Percentiles rank a stretch among this genome's conserved stretches.
Evolutionary conservation across 2,888 invertebrate genomes (phyloP).

Genomic region (Eubasilissa splendida): DNA sequence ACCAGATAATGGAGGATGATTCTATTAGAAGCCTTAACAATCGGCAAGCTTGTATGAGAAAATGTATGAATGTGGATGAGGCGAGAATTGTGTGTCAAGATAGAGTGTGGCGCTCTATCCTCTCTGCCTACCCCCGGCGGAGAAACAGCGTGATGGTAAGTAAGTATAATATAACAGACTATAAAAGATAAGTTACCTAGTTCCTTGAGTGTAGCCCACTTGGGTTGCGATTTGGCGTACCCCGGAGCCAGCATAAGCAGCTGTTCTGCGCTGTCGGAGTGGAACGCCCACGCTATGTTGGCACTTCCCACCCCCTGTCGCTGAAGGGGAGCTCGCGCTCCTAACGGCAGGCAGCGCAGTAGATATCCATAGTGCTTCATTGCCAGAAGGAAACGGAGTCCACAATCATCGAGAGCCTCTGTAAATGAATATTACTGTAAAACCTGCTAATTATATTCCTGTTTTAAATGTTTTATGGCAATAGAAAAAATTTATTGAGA

Average conservation of each 20-base stretch:
- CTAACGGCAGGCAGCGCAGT: slow-evolving; percentile 91
- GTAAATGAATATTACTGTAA: slow-evolving; percentile 40
- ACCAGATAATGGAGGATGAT: too few relatives aligned
- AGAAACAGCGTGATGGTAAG: too few relatives aligned
- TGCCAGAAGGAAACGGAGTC: slow-evolving; percentile 93
- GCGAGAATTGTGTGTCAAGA: too few relatives aligned
- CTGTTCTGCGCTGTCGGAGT: slow-evolving; percentile 98
- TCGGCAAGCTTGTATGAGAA: too few relatives aligned
- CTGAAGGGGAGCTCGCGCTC: slow-evolving; percentile 89
- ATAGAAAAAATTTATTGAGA: not conserved
- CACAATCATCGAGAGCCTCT: slow-evolving; percentile 97
- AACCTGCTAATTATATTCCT: not conserved
- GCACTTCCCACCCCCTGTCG: slow-evolving; percentile 90
- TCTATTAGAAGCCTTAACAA: too few relatives aligned
- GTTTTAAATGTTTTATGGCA: not conserved
- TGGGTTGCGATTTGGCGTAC: slow-evolving; percentile 86
- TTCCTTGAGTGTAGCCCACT: slow-evolving; percentile 93
- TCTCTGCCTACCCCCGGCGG: too few relatives aligned
- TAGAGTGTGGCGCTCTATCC: too few relatives aligned
- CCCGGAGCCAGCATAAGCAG: slow-evolving; percentile 91
- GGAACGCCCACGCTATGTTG: slow-evolving; percentile 98
- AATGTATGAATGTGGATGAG: too few relatives aligned
- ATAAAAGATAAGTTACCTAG: slow-evolving; percentile 71
- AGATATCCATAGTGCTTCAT: slow-evolving; percentile 99
- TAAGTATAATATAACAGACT: too few relatives aligned